Evolutionary conservation across 2,888 invertebrate genomes (phyloP).

Genomic region (Micropterix aruncella): DNA sequence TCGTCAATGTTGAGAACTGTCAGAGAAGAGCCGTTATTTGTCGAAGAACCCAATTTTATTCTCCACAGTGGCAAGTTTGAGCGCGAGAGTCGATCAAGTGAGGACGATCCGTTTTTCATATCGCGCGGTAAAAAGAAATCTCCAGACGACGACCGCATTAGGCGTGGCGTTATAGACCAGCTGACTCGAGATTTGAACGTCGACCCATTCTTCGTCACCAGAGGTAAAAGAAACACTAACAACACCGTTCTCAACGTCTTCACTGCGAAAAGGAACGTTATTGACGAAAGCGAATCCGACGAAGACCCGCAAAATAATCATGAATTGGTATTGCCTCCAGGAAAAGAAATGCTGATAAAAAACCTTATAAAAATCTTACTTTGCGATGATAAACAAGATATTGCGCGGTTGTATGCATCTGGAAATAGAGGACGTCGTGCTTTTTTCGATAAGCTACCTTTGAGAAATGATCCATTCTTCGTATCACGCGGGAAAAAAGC

Average conservation of each 20-base stretch:
- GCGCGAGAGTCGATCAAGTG: conserved; percentile 19
- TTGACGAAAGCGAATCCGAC: not conserved
- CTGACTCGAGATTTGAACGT: not conserved
- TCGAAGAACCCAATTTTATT: not conserved
- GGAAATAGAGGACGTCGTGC: not conserved
- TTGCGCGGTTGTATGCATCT: no score
- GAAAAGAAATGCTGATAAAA: not conserved
- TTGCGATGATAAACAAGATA: not conserved
- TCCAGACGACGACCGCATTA: not conserved
- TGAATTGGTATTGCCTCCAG: no score
- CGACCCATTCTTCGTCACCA: not conserved
- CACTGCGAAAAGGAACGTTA: no score
- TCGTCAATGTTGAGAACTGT: conserved; percentile 18
- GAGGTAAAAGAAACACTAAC: not conserved
- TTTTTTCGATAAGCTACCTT: conserved; percentile 2
- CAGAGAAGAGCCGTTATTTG: conserved; percentile 19
- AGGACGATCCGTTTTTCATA: conserved; percentile 30
- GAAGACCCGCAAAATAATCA: no score
- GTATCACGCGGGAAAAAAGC: conserved; percentile 31
- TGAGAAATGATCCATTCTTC: conserved; percentile 32
- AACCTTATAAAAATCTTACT: not conserved
- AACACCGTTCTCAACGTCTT: no score
- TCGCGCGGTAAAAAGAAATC: conserved; percentile 27
- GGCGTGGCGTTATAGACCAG: not conserved
- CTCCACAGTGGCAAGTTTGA: conserved; percentile 4